phyloP scores from a whole-genome alignment of 2,888 invertebrate species.

The Cryptus armator region DNA sequence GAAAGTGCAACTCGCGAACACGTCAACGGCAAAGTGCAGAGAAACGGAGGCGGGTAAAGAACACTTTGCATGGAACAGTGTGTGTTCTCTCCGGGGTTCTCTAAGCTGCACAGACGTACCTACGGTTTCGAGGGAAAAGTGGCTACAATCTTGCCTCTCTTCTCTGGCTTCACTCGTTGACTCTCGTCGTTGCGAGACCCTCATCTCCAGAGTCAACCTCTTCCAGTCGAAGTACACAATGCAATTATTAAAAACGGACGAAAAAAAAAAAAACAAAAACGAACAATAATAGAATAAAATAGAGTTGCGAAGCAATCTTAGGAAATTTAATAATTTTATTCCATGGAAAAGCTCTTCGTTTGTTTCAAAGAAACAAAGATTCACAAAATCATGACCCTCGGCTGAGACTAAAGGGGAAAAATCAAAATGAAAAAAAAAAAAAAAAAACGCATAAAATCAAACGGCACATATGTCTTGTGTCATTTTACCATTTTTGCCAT shows the following conservation, averaged over 20 bases:
- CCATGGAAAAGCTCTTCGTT: neutral
- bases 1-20: conserved; percentile 40
- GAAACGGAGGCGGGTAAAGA: conserved; percentile 19
- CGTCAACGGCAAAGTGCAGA: conserved; percentile 8
- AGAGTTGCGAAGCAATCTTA: no score
- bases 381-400: no score
- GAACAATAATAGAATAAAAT: neutral
- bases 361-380: no score
- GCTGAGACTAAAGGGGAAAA: no score
- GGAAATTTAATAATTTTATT: neutral
- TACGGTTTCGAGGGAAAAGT: conserved; percentile 31
- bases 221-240: conserved; percentile 26
- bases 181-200: conserved; percentile 38
- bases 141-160: conserved; percentile 47
- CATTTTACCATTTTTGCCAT: no score
- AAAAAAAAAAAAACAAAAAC: neutral
- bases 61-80: conserved; percentile 41
- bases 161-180: conserved; percentile 1
- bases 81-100: neutral
- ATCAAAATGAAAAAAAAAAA: no score
- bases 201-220: conserved; percentile 38
- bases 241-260: conserved; percentile 8
- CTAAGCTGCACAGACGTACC: conserved; percentile 5
- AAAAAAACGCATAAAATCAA: no score
- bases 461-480: no score